Evolutionary conservation across 23 tunicate genomes (phyloP).

Genomic region (Ascidia mentula): DNA sequence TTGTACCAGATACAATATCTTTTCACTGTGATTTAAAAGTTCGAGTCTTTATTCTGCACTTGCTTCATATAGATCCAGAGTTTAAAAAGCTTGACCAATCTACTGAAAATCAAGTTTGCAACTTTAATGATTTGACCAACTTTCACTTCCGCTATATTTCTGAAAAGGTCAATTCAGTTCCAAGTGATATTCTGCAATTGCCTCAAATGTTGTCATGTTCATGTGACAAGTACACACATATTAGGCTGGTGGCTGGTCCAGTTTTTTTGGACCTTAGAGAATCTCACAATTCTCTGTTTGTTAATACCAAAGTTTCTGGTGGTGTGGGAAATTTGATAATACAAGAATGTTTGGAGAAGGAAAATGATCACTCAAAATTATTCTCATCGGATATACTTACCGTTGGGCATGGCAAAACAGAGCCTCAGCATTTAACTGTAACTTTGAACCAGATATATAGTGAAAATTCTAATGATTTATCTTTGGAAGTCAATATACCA

Average conservation of each 20-base stretch:
- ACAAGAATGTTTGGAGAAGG: conserved; percentile 46
- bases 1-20: neutral
- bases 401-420: neutral
- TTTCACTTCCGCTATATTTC: neutral
- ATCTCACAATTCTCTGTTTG: conserved; percentile 4
- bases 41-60: neutral
- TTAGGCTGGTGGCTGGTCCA: conserved; percentile 38
- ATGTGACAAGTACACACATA: conserved; percentile 38
- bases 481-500: neutral
- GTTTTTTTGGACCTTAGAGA: conserved; percentile 35
- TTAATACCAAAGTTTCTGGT: conserved; percentile 6
- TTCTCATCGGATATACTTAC: neutral
- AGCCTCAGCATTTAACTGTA: neutral
- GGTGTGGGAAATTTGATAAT: conserved; percentile 52
- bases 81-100: neutral
- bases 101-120: neutral
- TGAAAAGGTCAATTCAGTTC: neutral
- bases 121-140: neutral
- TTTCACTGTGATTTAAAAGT: neutral
- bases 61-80: neutral
- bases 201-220: neutral
- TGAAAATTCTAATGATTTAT: neutral
- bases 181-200: neutral
- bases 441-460: neutral
- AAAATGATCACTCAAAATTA: neutral